Base-by-base conservation (phyloP, 2,797 vertebrate species). In the Enteromius thamalakanensis region DNA sequence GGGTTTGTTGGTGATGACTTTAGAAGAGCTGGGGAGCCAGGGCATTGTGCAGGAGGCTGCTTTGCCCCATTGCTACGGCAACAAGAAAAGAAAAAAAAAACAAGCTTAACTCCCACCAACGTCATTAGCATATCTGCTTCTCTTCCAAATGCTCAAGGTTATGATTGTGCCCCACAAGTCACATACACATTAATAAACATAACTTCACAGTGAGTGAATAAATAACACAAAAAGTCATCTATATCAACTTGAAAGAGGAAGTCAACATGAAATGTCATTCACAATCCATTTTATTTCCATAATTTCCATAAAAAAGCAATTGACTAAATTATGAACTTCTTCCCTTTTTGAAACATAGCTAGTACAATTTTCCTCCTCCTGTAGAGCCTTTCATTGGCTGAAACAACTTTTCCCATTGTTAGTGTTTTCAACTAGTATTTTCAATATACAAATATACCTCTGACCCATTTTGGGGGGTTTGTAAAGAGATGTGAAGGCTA, bases 1-100 rank as follows among this genome's bases (percentile, higher is more conserved):
- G 82, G 97, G 97, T 76, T 95, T 96, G 87, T 96, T 97, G 86
- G 97, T 95, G 79, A 98, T 96, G 87, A 99, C 96, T 91, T 95
- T 94, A 9, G 97, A 97, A 19, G 96, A 97, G 88, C 96, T 95
- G 80, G 96, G 88, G 79, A 98, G 94, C 96, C 97, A 97, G 79
- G 96, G 80, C 55, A 97, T 89, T 0, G 93, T 94, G 89, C 95
- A 94, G 45, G 95, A 94, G 69, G 96, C 94, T 53, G 96, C 95
- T 84, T 97, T 98, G 89, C 94, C 96, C 87, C 97, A 96, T 94
- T 97, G 96, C 97, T 98, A 91, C 80, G 82, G n/a, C 87, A 89
- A 55, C 86, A 78, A 86, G 72, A 89, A 82, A 71, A 17, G 42
- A 67, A 23, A 84, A 80, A 81, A 47, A 79, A 53, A 68, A 76